These are phyloP conservation scores for Syngnathus acus DNA, from an alignment of 2,797 vertebrate genomes.

Conservation along the genomic window DNA sequence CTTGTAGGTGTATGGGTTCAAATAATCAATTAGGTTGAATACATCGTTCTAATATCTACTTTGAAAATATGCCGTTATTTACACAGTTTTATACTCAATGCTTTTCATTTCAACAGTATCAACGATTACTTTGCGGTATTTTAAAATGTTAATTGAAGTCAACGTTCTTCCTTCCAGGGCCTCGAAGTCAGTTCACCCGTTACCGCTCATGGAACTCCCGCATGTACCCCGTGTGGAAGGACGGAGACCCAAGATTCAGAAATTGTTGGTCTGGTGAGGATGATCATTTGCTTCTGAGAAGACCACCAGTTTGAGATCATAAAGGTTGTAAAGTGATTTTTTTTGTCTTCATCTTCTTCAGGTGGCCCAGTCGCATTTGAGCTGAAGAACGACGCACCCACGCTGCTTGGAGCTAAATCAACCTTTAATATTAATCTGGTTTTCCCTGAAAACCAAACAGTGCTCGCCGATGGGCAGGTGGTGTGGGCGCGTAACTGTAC, in stretches of 20 bases:
- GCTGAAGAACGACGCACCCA: conserved; percentile 82
- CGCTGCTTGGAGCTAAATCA: conserved; percentile 77
- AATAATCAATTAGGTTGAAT: background rate
- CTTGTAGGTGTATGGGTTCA: background rate
- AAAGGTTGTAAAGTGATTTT: conserved; percentile 1
- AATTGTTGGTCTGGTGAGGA: conserved; percentile 83
- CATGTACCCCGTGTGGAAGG: conserved; percentile 82
- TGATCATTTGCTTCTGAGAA: background rate
- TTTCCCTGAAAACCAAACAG: conserved; percentile 79
- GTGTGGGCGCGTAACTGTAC: conserved; percentile 80
- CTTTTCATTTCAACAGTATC: background rate
- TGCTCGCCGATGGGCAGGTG: conserved; percentile 76
- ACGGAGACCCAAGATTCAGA: conserved; percentile 61
- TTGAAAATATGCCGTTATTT: background rate
- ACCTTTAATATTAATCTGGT: conserved; percentile 80
- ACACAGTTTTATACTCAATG: background rate
- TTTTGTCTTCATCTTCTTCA: conserved; percentile 34
- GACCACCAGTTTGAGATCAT: background rate
- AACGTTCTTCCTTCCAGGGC: conserved; percentile 45
- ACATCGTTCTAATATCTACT: background rate
- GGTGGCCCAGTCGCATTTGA: conserved; percentile 82
- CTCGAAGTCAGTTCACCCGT: conserved; percentile 64
- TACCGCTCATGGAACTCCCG: conserved; percentile 77
- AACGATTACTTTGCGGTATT: background rate
- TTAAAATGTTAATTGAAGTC: background rate